A percentile compares a stretch with the other conserved stretches of the same genome.
phyloP scores from a whole-genome alignment of 2,113 vertebrate genomes.

The Halichoeres trimaculatus region DNA sequence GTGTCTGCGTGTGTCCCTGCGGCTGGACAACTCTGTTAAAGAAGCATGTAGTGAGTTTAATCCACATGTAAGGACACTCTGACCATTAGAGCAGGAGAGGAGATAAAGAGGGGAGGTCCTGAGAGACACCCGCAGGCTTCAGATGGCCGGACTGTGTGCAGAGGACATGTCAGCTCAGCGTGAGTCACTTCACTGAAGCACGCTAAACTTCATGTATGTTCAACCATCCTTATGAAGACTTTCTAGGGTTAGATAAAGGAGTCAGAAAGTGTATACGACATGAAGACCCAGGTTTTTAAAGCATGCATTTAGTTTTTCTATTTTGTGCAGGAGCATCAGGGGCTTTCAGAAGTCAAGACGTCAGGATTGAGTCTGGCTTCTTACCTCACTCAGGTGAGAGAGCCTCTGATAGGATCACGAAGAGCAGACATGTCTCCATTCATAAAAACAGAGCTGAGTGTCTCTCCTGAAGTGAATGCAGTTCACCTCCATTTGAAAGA shows the following conservation, averaged over 20 bases:
- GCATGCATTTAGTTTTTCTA: no score
- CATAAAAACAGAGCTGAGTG: no score
- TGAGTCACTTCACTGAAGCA: slow-evolving; percentile 43
- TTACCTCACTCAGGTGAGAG: no score
- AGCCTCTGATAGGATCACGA: no score
- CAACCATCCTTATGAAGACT: slow-evolving; percentile 1
- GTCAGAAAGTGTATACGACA: slow-evolving; percentile 6
- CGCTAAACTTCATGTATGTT: slow-evolving; percentile 14
- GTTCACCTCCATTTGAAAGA: not conserved
- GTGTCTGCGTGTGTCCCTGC: not conserved
- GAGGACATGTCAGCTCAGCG: slow-evolving; percentile 29
- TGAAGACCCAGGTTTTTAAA: no score
- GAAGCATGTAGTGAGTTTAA: not conserved
- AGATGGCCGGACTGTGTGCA: not conserved
- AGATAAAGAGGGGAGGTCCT: slow-evolving; percentile 19
- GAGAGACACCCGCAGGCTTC: slow-evolving; percentile 24
- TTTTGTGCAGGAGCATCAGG: no score
- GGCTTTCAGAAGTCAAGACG: no score
- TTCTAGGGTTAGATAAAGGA: slow-evolving; percentile 15
- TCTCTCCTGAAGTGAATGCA: no score
- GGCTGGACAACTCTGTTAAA: not conserved
- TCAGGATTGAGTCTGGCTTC: no score
- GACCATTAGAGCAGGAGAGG: slow-evolving; percentile 29
- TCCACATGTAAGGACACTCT: slow-evolving; percentile 8
- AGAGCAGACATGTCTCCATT: no score